Percentiles rank a stretch among this genome's conserved stretches.
phyloP scores from a whole-genome alignment of 2,797 vertebrate species.

The Macropus fuliginosus region DNA sequence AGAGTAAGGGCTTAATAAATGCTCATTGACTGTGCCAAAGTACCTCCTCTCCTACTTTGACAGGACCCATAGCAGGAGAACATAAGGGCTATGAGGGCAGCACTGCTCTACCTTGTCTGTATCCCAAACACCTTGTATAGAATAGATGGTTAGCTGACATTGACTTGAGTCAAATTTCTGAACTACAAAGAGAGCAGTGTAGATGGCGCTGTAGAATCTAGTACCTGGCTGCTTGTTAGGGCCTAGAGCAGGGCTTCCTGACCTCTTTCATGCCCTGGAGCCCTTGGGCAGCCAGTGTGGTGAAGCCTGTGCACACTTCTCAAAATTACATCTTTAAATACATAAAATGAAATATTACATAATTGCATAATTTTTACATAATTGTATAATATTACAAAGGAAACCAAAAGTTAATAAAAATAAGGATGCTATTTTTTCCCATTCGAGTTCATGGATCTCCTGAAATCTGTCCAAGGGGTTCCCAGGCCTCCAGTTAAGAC shows the following conservation, averaged over 20 bases:
- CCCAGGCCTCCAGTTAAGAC: not conserved
- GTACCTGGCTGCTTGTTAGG: not conserved
- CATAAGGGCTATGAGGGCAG: not conserved
- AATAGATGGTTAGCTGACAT: not conserved
- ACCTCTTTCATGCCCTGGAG: not conserved
- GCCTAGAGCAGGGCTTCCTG: not conserved
- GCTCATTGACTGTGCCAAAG: not conserved
- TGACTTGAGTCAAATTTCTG: not conserved
- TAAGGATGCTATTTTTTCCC: not conserved
- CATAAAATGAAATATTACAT: not conserved
- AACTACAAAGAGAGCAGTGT: not conserved
- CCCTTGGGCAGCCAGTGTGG: not conserved
- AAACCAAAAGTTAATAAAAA: not conserved
- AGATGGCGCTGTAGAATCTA: not conserved
- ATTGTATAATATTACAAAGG: not conserved
- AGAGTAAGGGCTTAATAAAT: not conserved
- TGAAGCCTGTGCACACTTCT: not conserved
- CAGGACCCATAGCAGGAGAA: not conserved
- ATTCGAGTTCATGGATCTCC: not conserved
- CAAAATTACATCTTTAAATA: not conserved
- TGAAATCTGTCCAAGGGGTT: not conserved
- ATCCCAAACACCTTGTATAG: not conserved
- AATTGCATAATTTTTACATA: not conserved
- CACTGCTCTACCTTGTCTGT: not conserved
- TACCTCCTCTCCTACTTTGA: not conserved